A percentile compares a stretch with the other conserved stretches of the same genome.
Conservation (phyloP, 1,140 invertebrate species). For the Euura saliciscinereae region DNA sequence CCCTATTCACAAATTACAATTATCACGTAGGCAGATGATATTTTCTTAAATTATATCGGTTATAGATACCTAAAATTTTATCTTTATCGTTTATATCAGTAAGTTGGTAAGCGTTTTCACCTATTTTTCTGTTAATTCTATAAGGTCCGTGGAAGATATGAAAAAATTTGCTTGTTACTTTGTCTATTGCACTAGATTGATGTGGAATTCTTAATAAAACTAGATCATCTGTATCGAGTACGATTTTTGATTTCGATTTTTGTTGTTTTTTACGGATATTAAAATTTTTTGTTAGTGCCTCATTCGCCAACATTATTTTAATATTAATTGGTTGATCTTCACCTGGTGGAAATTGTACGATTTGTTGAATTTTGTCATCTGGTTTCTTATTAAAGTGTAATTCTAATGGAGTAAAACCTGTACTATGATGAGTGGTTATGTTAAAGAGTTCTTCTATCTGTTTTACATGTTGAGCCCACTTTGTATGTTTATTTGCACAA, state of each 20-base stretch:
- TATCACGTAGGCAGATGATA: neutral
- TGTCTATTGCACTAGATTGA: neutral
- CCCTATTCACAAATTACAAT: neutral
- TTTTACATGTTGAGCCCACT: constrained; percentile 25
- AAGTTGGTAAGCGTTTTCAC: constrained; percentile 6
- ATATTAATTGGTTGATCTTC: neutral
- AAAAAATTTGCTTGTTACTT: neutral
- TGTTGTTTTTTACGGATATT: too few species aligned
- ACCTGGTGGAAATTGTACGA: constrained; percentile 14
- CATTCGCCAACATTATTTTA: constrained; percentile 11
- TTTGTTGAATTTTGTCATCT: constrained; percentile 23
- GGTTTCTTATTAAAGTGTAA: constrained; percentile 40
- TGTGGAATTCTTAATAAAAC: constrained; percentile 1
- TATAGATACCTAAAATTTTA: neutral
- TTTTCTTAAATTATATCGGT: constrained; percentile 11
- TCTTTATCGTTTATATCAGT: neutral
- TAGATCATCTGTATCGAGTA: neutral
- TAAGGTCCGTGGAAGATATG: constrained; percentile 5
- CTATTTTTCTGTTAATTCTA: constrained; percentile 8
- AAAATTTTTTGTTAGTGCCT: constrained; percentile 13
- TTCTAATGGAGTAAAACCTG: constrained; percentile 42
- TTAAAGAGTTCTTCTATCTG: constrained; percentile 44
- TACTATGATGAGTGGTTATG: constrained; percentile 44
- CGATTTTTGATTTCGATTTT: neutral
- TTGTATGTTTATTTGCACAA: constrained; percentile 26